phyloP scores from a whole-genome alignment of 2,797 vertebrate genomes.

The Poeciliopsis infans region DNA sequence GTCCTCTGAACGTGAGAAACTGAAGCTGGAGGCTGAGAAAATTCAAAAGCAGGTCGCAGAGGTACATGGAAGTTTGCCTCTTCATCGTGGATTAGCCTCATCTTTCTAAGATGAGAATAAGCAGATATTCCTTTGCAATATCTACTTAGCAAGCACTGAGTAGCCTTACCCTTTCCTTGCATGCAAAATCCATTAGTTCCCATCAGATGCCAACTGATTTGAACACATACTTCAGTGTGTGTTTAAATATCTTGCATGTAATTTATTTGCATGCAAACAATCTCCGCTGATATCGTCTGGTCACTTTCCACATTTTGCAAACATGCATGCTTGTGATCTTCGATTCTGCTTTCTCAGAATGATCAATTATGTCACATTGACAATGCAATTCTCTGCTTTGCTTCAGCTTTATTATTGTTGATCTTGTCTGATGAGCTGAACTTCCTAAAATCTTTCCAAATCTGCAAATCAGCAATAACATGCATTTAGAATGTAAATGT shows the following conservation, averaged over 20 bases:
- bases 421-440: conserved; percentile 2
- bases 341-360: conserved; percentile 27
- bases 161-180: conserved; percentile 52
- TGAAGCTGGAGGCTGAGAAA: conserved; percentile 95
- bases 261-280: conserved; percentile 40
- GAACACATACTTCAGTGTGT: conserved; percentile 61
- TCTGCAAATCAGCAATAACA: conserved; percentile 32
- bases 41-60: conserved; percentile 93
- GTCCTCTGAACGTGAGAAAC: conserved; percentile 94
- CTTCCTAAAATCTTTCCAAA: conserved; percentile 40
- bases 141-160: conserved; percentile 43
- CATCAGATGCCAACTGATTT: conserved; percentile 45
- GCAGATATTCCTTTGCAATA: conserved; percentile 43
- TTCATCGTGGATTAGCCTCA: conserved; percentile 55
- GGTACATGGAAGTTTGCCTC: conserved; percentile 84
- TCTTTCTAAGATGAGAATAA: conserved; percentile 48
- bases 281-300: conserved; percentile 7
- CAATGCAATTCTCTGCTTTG: conserved; percentile 15
- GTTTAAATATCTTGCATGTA: conserved; percentile 66
- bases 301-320: conserved; percentile 13
- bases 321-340: conserved; percentile 49
- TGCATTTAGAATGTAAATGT: neutral
- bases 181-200: conserved; percentile 47
- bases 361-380: conserved; percentile 10
- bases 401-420: conserved; percentile 20